phyloP scores from a whole-genome alignment of 2,888 invertebrate species.

The Tetheella fluctuosa region DNA sequence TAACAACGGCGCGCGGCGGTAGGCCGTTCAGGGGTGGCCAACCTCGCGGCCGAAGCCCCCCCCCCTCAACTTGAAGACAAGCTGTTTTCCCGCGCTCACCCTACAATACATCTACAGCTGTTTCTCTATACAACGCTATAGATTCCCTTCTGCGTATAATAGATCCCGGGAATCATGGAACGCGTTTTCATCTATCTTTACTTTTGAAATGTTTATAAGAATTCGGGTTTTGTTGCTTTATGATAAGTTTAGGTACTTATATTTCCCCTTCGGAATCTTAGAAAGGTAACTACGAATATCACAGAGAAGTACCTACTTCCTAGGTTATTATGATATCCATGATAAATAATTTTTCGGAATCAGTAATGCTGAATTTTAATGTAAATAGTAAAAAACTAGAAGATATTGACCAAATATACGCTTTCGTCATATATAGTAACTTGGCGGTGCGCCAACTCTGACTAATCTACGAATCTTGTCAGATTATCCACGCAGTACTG shows the following conservation, averaged over 20 bases:
- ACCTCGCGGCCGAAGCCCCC: slow-evolving; percentile 40
- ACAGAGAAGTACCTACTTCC: too few relatives aligned
- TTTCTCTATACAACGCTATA: slow-evolving; percentile 58
- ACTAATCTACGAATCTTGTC: slow-evolving; percentile 22
- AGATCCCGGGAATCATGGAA: slow-evolving; percentile 51
- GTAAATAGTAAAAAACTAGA: slow-evolving; percentile 14
- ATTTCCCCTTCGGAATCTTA: not conserved
- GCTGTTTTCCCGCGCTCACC: slow-evolving; percentile 66
- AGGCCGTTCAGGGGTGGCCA: slow-evolving; percentile 54
- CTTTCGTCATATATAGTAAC: slow-evolving; percentile 55
- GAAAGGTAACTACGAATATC: too few relatives aligned
- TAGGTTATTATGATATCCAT: too few relatives aligned
- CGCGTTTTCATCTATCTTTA: slow-evolving; percentile 38
- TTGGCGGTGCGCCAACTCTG: slow-evolving; percentile 59
- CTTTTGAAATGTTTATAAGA: not conserved
- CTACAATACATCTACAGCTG: slow-evolving; percentile 54
- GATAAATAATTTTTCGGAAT: too few relatives aligned
- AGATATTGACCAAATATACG: slow-evolving; percentile 40
- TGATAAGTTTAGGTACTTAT: not conserved
- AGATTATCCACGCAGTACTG: slow-evolving; percentile 24
- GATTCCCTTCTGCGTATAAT: slow-evolving; percentile 54
- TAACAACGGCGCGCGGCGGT: slow-evolving; percentile 53
- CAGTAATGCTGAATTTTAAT: too few relatives aligned
- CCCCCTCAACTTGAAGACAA: slow-evolving; percentile 47
- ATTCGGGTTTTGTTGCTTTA: not conserved